Base-by-base conservation (phyloP, 2,113 vertebrate genomes). In the Alexandromys fortis region DNA sequence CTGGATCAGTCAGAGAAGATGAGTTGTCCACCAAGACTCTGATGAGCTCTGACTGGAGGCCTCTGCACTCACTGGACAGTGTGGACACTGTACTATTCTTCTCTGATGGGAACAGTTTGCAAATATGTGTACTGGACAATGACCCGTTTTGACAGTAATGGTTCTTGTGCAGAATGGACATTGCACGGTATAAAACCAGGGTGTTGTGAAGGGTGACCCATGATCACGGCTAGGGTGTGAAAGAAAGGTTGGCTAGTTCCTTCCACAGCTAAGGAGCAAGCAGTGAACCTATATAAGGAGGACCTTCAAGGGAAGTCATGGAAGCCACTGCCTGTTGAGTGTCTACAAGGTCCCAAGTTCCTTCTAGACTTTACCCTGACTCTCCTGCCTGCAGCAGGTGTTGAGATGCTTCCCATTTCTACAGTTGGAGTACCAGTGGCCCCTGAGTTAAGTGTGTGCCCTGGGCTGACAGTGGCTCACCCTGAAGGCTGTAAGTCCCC, bases 91-190 rank as follows among this genome's bases (percentile, higher is more conserved):
- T 75, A 45, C n/a, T 90, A 38, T 58, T 42, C 19, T 45, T 86
- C 93, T 91, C 92, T 47, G 81, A 33, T 82, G 61, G 94, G 86
- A 92, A 33, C 72, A 72, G 92, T n/a, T 92, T 95, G 73, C 35
- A 79, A 91, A 87, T 82, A 4, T 89, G 89, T 94, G 9, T 77
- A 49, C 2, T 35, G 68, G 86, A 73, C 22, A 75, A 70, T 45
- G 19, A 94, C 45, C 52, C 86, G 77, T 90, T 77, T 86, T 79
- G 92, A 88, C 19, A 89, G 45, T 78, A 61, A 61, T 73, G 78
- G 61, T 76, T 76, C 65, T 86, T 91, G 16, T 87, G 73, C 86
- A 92, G 61, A 68, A 86, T 24, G 55, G 90, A 89, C 33, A 0
- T 70, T 83, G 68, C 75, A 77, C 16, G 12, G 55, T 33, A 61